Percentiles rank a stretch among this genome's conserved stretches.
Conservation (phyloP, 2,888 invertebrate genomes). For the Agrochola litura region DNA sequence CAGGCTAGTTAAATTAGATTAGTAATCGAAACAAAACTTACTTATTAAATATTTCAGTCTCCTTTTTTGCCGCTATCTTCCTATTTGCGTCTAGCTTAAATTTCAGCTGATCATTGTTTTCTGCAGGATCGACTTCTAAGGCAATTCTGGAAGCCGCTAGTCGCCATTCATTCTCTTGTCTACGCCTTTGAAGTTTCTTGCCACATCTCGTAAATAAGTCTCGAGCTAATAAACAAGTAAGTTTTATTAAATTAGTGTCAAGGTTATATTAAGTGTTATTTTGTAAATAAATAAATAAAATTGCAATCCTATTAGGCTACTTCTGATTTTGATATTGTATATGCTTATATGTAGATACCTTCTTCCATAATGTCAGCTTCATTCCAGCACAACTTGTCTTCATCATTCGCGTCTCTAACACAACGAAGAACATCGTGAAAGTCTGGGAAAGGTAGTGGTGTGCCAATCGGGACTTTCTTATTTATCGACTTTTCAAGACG, state of each 20-base stretch:
- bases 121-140: slow-evolving; percentile 90
- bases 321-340: slow-evolving; percentile 3
- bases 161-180: slow-evolving; percentile 92
- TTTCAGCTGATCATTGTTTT: slow-evolving; percentile 87
- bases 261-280: neutral
- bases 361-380: slow-evolving; percentile 86
- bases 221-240: slow-evolving; percentile 82
- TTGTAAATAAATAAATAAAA: neutral
- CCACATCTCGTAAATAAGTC: slow-evolving; percentile 93
- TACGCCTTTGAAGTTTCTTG: slow-evolving; percentile 91
- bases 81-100: slow-evolving; percentile 91
- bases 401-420: slow-evolving; percentile 83
- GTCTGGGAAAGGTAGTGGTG: slow-evolving; percentile 88
- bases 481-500: slow-evolving; percentile 85
- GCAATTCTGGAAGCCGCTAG: slow-evolving; percentile 89
- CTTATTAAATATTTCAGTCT: slow-evolving; percentile 90
- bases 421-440: slow-evolving; percentile 89
- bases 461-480: slow-evolving; percentile 84
- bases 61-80: slow-evolving; percentile 85
- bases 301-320: neutral
- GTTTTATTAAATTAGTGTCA: slow-evolving; percentile 8
- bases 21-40: slow-evolving; percentile 71
- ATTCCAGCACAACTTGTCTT: slow-evolving; percentile 84
- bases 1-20: neutral
- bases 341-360: slow-evolving; percentile 73